Percentiles rank a stretch among this genome's conserved stretches.
Conservation (phyloP, 2,797 vertebrate genomes). For the Rhynchotus rufescens region DNA sequence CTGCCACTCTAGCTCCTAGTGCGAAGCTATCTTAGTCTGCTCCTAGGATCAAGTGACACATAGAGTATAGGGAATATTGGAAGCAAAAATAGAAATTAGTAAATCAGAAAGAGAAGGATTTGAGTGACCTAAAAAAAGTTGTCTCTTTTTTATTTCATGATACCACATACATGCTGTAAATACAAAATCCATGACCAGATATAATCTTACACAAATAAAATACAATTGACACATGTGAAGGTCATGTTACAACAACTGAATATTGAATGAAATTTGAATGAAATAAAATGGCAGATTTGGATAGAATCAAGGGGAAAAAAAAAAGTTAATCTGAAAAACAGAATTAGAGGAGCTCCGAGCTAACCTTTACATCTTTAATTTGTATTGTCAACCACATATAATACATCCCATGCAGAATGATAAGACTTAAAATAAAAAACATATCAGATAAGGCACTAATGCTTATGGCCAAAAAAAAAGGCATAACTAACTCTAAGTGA, state of each 20-base stretch:
- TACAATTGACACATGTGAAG: neutral
- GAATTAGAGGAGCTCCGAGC: neutral
- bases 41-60: neutral
- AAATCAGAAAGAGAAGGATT: neutral
- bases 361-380: neutral
- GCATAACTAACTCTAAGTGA: neutral
- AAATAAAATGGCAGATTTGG: neutral
- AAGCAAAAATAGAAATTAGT: neutral
- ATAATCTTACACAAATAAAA: neutral
- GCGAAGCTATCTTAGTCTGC: neutral
- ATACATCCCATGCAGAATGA: neutral
- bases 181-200: neutral
- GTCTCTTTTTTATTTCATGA: neutral
- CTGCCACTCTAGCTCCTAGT: fast-evolving
- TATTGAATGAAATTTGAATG: neutral
- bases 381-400: neutral
- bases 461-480: neutral
- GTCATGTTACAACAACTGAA: neutral
- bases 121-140: neutral
- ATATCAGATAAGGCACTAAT: neutral
- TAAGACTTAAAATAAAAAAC: neutral
- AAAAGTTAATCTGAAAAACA: neutral
- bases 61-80: neutral
- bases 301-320: neutral
- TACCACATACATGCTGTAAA: neutral